Percentiles rank a stretch among this genome's conserved stretches.
phyloP scores from a whole-genome alignment of 92 coral and sea anemone genomes.

The Chrysogorgia sp. region DNA sequence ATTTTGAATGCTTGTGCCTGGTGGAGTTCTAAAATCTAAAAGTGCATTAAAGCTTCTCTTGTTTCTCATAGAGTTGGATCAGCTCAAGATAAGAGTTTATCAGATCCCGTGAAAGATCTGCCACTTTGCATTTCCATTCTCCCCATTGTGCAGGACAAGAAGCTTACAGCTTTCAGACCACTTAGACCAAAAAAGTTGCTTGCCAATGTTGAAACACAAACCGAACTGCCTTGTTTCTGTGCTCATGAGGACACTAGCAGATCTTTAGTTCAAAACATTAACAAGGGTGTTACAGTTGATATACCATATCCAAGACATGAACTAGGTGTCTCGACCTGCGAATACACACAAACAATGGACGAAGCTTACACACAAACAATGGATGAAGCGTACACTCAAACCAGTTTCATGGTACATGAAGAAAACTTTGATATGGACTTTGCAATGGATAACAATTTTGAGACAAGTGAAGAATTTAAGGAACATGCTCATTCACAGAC shows the following conservation, averaged over 20 bases:
- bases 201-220: slow-evolving; percentile 20
- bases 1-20: too few species aligned
- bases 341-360: slow-evolving; percentile 3
- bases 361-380: slow-evolving; percentile 10
- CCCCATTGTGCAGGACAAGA: not conserved
- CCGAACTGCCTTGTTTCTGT: not conserved
- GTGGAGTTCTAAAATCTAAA: not conserved
- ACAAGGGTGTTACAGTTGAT: slow-evolving; percentile 24
- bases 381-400: not conserved
- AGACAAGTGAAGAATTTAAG: slow-evolving; percentile 31
- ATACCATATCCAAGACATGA: not conserved
- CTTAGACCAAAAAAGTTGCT: slow-evolving; percentile 18
- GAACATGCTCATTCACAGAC: slow-evolving; percentile 65
- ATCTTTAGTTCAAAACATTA: slow-evolving; percentile 3
- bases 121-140: slow-evolving; percentile 1
- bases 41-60: too few species aligned
- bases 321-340: not conserved
- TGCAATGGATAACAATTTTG: slow-evolving; percentile 8
- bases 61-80: not conserved
- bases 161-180: slow-evolving; percentile 4
- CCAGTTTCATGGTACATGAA: not conserved
- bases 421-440: slow-evolving; percentile 27
- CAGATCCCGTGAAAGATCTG: not conserved
- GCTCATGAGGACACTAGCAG: not conserved
- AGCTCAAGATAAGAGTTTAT: not conserved